These are phyloP conservation scores for Drosophila subobscura DNA, from an alignment of 1,140 invertebrate genomes.

Conservation along the genomic window DNA sequence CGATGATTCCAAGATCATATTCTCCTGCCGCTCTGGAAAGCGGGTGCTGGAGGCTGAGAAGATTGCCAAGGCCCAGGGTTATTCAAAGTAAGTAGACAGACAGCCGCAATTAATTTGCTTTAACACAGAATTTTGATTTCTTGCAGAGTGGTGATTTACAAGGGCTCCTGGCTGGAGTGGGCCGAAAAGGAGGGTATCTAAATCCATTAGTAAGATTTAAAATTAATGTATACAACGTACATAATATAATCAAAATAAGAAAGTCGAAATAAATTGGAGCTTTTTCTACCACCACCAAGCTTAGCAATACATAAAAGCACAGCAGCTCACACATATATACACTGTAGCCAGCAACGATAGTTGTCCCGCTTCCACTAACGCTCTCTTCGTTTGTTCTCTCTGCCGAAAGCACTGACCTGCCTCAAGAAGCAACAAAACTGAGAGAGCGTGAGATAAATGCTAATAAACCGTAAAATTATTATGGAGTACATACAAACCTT, in stretches of 20 bases:
- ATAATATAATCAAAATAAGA: background rate
- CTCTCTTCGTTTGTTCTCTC: conserved; percentile 4
- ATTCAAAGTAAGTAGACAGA: conserved; percentile 83
- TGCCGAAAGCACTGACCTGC: conserved; percentile 40
- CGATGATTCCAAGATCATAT: conserved; percentile 84
- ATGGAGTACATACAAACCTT: conserved; percentile 13
- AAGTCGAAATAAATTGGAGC: background rate
- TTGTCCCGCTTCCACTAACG: background rate
- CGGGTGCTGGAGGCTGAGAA: conserved; percentile 84
- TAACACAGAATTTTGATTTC: conserved; percentile 14
- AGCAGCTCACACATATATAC: background rate
- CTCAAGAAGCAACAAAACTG: conserved; percentile 5
- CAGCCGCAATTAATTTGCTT: background rate
- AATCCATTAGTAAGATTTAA: conserved; percentile 6
- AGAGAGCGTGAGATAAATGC: background rate
- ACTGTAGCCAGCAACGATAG: conserved; percentile 5
- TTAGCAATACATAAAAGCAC: background rate
- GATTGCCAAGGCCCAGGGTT: conserved; percentile 84
- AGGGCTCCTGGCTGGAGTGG: conserved; percentile 94
- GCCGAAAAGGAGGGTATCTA: conserved; percentile 77
- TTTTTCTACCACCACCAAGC: background rate
- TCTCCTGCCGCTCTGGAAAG: conserved; percentile 85
- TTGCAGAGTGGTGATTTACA: conserved; percentile 93
- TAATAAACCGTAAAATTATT: conserved; percentile 28
- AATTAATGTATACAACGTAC: conserved; percentile 1